Evolutionary conservation across 2,797 vertebrate species (phyloP).

Genomic region (Cossypha heuglini): DNA sequence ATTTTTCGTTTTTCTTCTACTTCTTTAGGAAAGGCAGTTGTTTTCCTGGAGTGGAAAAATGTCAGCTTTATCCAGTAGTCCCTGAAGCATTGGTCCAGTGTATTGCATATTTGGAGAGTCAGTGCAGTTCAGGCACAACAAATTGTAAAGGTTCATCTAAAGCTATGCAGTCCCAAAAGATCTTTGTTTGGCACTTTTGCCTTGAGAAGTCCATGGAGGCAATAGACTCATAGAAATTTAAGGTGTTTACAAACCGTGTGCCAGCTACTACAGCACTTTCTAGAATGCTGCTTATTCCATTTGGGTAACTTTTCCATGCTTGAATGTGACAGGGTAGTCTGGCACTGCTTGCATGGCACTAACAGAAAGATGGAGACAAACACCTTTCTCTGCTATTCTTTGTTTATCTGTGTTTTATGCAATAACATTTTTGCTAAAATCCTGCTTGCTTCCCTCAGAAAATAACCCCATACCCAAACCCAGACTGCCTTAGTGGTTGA

Average conservation of each 20-base stretch:
- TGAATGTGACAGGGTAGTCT: not conserved
- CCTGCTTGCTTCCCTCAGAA: not conserved
- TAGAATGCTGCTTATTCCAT: not conserved
- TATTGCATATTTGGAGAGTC: slow-evolving; percentile 22
- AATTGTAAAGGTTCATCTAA: slow-evolving; percentile 2
- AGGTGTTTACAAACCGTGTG: slow-evolving; percentile 11
- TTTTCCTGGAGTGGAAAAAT: slow-evolving; percentile 24
- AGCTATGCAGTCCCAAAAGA: not conserved
- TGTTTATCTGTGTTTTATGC: not conserved
- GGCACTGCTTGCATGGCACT: not conserved
- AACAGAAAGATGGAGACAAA: not conserved
- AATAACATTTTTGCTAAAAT: not conserved
- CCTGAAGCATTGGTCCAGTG: not conserved
- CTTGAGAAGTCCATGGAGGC: not conserved
- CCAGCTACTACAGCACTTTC: not conserved
- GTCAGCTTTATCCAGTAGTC: slow-evolving; percentile 25
- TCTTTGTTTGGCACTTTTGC: not conserved
- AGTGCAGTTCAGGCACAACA: slow-evolving; percentile 37
- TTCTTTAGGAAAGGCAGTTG: not conserved
- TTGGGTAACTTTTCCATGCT: not conserved
- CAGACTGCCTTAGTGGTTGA: not conserved
- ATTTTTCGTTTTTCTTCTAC: not conserved
- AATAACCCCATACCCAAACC: not conserved
- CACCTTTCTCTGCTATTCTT: not conserved
- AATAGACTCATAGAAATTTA: slow-evolving; percentile 35